Conservation (phyloP, 2,113 vertebrate species). For the Antechinus stuartii region DNA sequence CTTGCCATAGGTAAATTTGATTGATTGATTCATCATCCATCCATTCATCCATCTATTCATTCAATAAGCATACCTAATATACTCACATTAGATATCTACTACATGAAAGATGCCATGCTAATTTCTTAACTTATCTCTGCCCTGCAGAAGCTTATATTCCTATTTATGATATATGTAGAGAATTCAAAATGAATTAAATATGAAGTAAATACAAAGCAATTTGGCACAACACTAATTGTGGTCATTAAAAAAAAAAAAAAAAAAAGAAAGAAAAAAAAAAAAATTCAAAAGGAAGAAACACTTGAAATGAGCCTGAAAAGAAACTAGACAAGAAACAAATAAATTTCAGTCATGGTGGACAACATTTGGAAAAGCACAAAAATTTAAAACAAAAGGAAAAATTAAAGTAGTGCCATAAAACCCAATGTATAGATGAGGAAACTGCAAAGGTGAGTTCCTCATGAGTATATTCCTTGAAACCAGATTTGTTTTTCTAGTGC, state of each 20-base stretch:
- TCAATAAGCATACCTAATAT: neutral
- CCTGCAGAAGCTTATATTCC: neutral
- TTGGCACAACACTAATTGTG: neutral
- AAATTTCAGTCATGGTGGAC: neutral
- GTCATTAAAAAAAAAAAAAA: neutral
- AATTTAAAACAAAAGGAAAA: neutral
- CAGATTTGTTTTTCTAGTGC: neutral
- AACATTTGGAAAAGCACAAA: neutral
- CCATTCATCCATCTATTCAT: neutral
- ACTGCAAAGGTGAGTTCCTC: neutral
- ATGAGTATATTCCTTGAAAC: neutral
- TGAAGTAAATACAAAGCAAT: neutral
- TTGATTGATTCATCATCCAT: neutral
- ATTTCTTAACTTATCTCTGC: neutral
- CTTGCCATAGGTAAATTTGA: neutral
- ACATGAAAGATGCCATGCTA: neutral
- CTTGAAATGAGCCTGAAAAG: neutral
- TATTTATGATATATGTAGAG: neutral
- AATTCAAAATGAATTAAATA: neutral
- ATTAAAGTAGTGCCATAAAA: neutral
- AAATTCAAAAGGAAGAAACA: neutral
- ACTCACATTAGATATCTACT: neutral
- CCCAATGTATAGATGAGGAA: neutral
- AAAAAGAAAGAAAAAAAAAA: neutral
- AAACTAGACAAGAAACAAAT: neutral